Evolutionary conservation across 2,888 invertebrate genomes (phyloP), one percentile per base, ranked within the genome.

Genomic region (Platycheirus rosarum): DNA sequence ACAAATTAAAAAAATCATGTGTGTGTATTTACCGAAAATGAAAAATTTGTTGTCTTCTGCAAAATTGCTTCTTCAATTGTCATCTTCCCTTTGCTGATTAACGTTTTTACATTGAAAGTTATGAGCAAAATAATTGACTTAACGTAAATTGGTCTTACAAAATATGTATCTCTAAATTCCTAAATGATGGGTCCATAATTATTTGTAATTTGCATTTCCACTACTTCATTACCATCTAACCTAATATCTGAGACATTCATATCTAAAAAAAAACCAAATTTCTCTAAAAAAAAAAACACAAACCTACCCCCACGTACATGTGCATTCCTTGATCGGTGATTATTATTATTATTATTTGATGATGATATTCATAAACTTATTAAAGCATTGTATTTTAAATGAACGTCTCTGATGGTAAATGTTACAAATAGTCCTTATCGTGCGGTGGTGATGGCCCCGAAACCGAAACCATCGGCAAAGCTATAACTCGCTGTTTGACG

Each of bases 401-500:
- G 89, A 90, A 90, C 88, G 90, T 90, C 88, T 91, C 90, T 88
- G 90, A 88, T 84, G 89, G 89, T 89, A 90, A 90, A 88, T 90
- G 90, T 89, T 90, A 90, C 90, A 90, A 90, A 75, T 89, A 89
- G 69, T 90, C 90, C 73, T 90, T 94, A 86, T 95, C 95, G 86
- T 95, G 94, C 11, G 95, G 94, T 32, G 95, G 95, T 14, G 95
- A 95, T 0, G 95, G 95, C n/a, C 95, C 95, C 9, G 95, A 95
- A 26, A 96, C 93, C 20, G 95, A 95, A 5, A 96, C 92, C 86
- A 95, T 95, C 53, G 95, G 95, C 86, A 95, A 91, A 68, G 88
- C 87, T 65, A 87, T 87, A 63, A 85, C 86, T 85, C 85, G 88
- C 11, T 87, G 88, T 68, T 87, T 88, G 35, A 87, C 82, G 44